These are phyloP conservation scores for Globia sparganii DNA, from an alignment of 2,888 invertebrate genomes.

Conservation along the genomic window DNA sequence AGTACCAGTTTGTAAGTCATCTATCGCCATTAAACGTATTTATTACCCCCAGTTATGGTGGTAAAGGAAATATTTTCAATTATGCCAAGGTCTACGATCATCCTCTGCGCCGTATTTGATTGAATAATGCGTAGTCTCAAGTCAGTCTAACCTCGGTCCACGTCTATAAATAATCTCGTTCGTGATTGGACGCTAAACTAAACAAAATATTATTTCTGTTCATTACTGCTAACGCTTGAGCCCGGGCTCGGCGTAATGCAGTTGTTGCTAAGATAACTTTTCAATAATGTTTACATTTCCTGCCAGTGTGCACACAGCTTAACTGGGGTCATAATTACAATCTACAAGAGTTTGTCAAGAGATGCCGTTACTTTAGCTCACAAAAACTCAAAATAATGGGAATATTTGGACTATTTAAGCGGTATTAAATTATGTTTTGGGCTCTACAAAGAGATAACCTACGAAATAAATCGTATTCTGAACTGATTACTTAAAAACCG, in stretches of 20 bases:
- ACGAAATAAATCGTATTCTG: neutral
- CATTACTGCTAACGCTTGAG: constrained; percentile 44
- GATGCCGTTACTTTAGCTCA: constrained; percentile 54
- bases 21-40: constrained; percentile 42
- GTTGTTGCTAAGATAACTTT: constrained; percentile 44
- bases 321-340: constrained; percentile 27
- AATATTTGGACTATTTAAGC: neutral
- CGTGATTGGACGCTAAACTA: constrained; percentile 65
- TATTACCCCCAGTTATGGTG: constrained; percentile 45
- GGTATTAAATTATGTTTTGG: neutral
- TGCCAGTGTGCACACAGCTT: constrained; percentile 49
- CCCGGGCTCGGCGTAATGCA: constrained; percentile 30
- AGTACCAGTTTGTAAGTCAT: constrained; percentile 7
- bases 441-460: neutral
- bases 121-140: constrained; percentile 44
- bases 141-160: constrained; percentile 49
- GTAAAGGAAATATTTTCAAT: constrained; percentile 50
- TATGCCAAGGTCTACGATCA: constrained; percentile 56
- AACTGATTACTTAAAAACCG: neutral
- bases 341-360: constrained; percentile 32
- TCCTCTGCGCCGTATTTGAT: constrained; percentile 56
- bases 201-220: constrained; percentile 65
- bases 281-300: constrained; percentile 28
- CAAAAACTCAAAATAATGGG: neutral
- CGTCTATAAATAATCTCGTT: constrained; percentile 68